A percentile compares a stretch with the other conserved stretches of the same genome.
Evolutionary conservation across 2,888 invertebrate species (phyloP).

Genomic region (Brenthis daphne): DNA sequence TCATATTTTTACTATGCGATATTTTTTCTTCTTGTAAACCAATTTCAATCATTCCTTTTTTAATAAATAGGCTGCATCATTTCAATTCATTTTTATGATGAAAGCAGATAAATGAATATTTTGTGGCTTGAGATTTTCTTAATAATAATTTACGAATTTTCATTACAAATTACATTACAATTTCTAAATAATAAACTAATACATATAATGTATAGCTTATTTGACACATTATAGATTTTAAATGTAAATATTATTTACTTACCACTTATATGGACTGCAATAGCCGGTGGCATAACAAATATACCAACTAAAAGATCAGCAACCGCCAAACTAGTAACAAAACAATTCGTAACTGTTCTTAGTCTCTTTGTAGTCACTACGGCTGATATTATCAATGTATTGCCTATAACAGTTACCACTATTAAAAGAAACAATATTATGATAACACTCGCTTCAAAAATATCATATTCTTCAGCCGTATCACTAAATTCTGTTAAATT

Average conservation of each 20-base stretch:
- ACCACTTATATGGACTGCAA: constrained; percentile 92
- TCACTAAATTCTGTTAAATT: constrained; percentile 44
- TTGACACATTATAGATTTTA: neutral
- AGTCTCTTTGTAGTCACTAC: constrained; percentile 93
- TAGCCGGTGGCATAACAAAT: constrained; percentile 97
- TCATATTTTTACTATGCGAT: too few relatives aligned
- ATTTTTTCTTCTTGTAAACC: too few relatives aligned
- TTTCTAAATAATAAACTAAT: too few relatives aligned
- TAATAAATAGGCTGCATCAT: too few relatives aligned
- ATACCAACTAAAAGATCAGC: constrained; percentile 97
- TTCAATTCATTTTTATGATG: too few relatives aligned
- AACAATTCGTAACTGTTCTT: constrained; percentile 96
- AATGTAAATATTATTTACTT: constrained; percentile 56
- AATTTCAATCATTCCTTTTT: too few relatives aligned
- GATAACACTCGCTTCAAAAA: constrained; percentile 83
- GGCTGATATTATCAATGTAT: constrained; percentile 94
- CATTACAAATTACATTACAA: too few relatives aligned
- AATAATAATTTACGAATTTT: too few relatives aligned
- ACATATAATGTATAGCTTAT: neutral
- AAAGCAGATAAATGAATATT: too few relatives aligned
- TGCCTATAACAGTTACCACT: constrained; percentile 90
- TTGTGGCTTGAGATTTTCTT: too few relatives aligned
- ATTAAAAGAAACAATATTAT: constrained; percentile 85
- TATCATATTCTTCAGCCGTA: constrained; percentile 55
- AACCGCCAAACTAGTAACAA: constrained; percentile 96